phyloP scores from a whole-genome alignment of 2,113 vertebrate species.

The Tetrax tetrax region DNA sequence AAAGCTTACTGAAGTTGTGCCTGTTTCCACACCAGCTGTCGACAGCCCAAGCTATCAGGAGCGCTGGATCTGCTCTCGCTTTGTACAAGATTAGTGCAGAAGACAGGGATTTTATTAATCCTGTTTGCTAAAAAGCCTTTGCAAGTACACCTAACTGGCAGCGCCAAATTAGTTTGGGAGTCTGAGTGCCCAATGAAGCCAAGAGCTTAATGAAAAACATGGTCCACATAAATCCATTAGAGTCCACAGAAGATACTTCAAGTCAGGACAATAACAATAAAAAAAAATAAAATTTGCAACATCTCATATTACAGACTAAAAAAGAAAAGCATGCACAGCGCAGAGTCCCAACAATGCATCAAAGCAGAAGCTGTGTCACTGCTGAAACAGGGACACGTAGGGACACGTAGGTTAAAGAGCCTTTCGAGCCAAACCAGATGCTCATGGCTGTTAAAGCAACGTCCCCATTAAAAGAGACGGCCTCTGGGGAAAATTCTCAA shows the following conservation, averaged over 20 bases:
- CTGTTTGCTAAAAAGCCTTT: conserved; percentile 10
- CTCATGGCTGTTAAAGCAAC: neutral
- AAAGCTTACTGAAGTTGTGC: neutral
- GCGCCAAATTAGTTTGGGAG: conserved; percentile 35
- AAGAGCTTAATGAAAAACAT: conserved; percentile 6
- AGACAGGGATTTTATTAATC: conserved; percentile 51
- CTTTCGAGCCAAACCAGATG: conserved; percentile 32
- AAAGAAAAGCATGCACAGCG: neutral
- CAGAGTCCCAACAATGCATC: neutral
- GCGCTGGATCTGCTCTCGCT: conserved; percentile 37
- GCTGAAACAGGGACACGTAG: neutral
- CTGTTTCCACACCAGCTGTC: neutral
- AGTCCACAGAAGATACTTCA: neutral
- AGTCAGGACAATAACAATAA: neutral
- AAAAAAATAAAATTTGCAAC: neutral
- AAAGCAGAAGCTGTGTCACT: conserved; percentile 4
- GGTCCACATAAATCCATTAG: neutral
- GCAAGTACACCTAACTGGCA: neutral
- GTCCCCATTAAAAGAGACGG: neutral
- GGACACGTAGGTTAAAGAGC: conserved; percentile 28
- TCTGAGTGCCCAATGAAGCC: neutral
- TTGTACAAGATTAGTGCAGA: conserved; percentile 15
- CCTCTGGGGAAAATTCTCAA: neutral
- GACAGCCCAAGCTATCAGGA: neutral
- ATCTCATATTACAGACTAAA: neutral